Base-by-base conservation (phyloP, 2,797 vertebrate genomes). In the Spinibarbus caldwelli region DNA sequence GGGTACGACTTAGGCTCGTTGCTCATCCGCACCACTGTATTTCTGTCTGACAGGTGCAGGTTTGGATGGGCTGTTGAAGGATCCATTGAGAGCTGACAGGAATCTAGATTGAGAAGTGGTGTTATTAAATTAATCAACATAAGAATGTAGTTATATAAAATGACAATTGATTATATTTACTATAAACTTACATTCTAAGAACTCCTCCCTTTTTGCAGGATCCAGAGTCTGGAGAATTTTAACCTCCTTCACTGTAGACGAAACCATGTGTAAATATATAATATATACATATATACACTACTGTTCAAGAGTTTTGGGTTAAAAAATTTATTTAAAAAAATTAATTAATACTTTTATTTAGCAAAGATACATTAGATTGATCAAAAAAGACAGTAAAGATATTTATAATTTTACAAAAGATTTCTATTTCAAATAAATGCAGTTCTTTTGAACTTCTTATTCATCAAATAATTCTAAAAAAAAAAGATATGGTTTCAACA, bases 41-140 rank as follows among this genome's bases (percentile, higher is more conserved):
- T 95, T n/a, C 92, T 94, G 76, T 95, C 94, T 0, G 94, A 95
- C 9, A 96, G 93, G 52, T 93, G 86, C 38, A 96, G 93, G 87
- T 84, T 95, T 21, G 89, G 90, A 21, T 96, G 95, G 54, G 91
- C 82, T 23, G 81, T 95, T 90, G 94, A 93, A 86, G 94, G 90
- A 59, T 96, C 95, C 85, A 96, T 86, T 80, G 89, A 89, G 86
- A 94, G 73, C 86, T 94, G 92, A 76, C 86, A 87, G 59, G 89
- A 84, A 67, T 95, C 95, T 96, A 66, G 68, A 86, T 23, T 80
- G 6, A 47, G n/a, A 78, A 85, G 3, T 2, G 23, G 10, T 41
- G 29, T 62, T 82, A 11, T 31, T 47, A 29, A 66, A 80, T 49
- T 41, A 41, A 59, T 54, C 43, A 71, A 17, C 23, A 64, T 72